Evolutionary conservation across 2,888 invertebrate species (phyloP).

Genomic region (Tricholauxania praeusta): DNA sequence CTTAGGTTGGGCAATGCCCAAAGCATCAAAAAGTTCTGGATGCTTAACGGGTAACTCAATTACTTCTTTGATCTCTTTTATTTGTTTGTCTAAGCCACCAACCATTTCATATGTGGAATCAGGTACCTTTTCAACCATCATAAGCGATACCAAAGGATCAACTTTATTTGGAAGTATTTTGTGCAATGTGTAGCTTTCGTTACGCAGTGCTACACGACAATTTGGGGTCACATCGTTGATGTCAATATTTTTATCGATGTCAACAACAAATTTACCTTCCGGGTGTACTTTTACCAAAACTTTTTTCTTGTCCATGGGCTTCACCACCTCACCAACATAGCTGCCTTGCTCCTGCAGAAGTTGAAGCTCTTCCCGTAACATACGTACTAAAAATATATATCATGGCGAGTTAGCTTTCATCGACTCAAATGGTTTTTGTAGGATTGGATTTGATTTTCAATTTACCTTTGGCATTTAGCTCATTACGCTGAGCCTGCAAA

Average conservation of each 20-base stretch:
- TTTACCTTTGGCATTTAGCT: slow-evolving; percentile 96
- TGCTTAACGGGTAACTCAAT: slow-evolving; percentile 99
- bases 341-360: slow-evolving; percentile 97
- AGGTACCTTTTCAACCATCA: slow-evolving; percentile 99
- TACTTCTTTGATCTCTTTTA: slow-evolving; percentile 99
- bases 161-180: slow-evolving; percentile 99
- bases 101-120: slow-evolving; percentile 99
- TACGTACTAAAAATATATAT: slow-evolving; percentile 77
- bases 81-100: slow-evolving; percentile 98
- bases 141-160: slow-evolving; percentile 97
- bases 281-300: slow-evolving; percentile 99
- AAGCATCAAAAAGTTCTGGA: slow-evolving; percentile 98
- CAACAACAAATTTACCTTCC: slow-evolving; percentile 99
- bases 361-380: slow-evolving; percentile 97
- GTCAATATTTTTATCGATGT: slow-evolving; percentile 98
- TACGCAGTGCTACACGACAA: slow-evolving; percentile 95
- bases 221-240: slow-evolving; percentile 98
- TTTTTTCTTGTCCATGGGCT: slow-evolving; percentile 99
- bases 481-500: slow-evolving; percentile 97
- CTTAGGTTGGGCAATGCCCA: slow-evolving; percentile 99
- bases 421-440: neutral
- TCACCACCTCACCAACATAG: slow-evolving; percentile 99
- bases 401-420: neutral
- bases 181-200: slow-evolving; percentile 98
- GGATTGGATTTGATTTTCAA: neutral